Conservation (phyloP, 2,888 invertebrate genomes). For the Parasteatoda lunata region DNA sequence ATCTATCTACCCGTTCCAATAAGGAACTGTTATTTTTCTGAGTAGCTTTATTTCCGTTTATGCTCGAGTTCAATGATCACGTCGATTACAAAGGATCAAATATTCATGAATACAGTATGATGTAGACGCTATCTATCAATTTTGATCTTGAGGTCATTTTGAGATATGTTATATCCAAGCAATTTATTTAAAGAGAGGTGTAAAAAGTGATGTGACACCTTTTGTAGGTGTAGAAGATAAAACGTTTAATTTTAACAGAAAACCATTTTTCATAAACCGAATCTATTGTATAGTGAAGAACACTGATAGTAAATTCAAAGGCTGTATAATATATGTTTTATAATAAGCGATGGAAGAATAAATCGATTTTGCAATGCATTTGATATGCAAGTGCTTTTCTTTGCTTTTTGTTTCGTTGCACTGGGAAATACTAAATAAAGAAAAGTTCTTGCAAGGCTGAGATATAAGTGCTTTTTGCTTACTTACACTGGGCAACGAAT, state of each 20-base stretch:
- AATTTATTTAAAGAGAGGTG: slow-evolving; percentile 15
- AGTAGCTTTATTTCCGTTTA: slow-evolving; percentile 49
- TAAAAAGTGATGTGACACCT: slow-evolving; percentile 33
- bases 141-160: slow-evolving; percentile 38
- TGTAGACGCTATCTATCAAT: slow-evolving; percentile 44
- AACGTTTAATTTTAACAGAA: not conserved
- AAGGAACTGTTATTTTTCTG: slow-evolving; percentile 48
- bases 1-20: not conserved
- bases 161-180: slow-evolving; percentile 23
- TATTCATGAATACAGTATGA: slow-evolving; percentile 46
- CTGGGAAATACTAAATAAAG: too few species aligned
- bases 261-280: not conserved
- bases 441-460: too few species aligned
- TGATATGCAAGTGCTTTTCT: too few species aligned
- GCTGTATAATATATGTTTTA: too few species aligned
- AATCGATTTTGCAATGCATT: too few species aligned
- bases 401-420: too few species aligned
- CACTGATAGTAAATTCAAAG: too few species aligned
- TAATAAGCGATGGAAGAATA: too few species aligned
- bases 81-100: slow-evolving; percentile 50
- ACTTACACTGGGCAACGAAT: too few species aligned
- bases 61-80: slow-evolving; percentile 33
- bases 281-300: too few species aligned
- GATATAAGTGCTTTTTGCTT: too few species aligned
- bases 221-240: not conserved